Base-by-base conservation (phyloP, 2,797 vertebrate genomes). In the Vultur gryphus region DNA sequence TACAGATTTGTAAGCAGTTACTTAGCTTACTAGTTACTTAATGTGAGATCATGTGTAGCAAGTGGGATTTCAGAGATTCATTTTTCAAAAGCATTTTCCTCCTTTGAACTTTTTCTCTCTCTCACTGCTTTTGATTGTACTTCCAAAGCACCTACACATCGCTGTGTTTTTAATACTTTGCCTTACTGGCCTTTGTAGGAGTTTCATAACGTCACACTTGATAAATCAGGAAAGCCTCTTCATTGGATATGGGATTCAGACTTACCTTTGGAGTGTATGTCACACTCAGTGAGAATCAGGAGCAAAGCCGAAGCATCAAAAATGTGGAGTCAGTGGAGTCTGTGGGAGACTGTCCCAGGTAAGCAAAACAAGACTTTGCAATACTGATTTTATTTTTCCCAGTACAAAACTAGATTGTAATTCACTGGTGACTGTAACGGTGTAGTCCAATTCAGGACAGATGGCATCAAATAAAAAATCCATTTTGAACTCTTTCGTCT, bases 221-320 rank as follows among this genome's bases (percentile, higher is more conserved):
- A 86, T 71, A 92, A 85, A 81, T 5, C 33, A 55, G 70, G 88
- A 52, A 91, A 93, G 19, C 48, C 69, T 62, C 88, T 98, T 58
- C 90, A 43, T 1, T 98, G 98, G 98, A 82, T 41, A 7, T 98
- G 98, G 98, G 14, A 92, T 64, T 98, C 98, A 5, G 59, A 97
- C 10, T 57, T 98, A 26, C 98, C 98, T 55, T 94, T 98, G 93
- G 96, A 98, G 59, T 98, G 98, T 51, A 91, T 81, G 5, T 78
- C 94, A 23, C 98, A 98, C 28, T 97, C 93, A 0, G 91, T 98
- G 59, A 98, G 98, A 84, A 97, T 98, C 25, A 97, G 97, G 73
- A 95, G 95, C 54, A 54, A 43, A 35, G 82, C 88, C 31, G 61
- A 86, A 55, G 8, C 23, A 33, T 89, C 66, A 39, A 54, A 83